These are phyloP conservation scores for Thalassophryne amazonica DNA, from an alignment of 2,797 vertebrate genomes.

Conservation along the genomic window DNA sequence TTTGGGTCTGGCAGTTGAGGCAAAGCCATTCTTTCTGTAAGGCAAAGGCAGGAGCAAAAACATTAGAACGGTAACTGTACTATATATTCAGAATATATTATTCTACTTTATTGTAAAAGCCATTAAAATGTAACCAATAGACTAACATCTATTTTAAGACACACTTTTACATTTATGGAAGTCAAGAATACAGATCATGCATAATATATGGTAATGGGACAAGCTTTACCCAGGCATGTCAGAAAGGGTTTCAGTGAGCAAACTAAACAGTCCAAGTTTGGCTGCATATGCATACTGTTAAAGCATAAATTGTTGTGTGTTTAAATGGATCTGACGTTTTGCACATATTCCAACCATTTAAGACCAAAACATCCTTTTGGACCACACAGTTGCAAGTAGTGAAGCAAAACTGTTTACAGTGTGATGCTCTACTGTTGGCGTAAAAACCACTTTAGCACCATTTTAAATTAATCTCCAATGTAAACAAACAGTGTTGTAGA, in stretches of 20 bases:
- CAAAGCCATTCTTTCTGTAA: slow-evolving; percentile 98
- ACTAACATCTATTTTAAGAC: slow-evolving; percentile 48
- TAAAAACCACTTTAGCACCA: too few species aligned
- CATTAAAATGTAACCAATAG: slow-evolving; percentile 11
- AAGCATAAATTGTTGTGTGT: too few species aligned
- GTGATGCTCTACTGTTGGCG: too few species aligned
- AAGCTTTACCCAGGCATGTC: slow-evolving; percentile 51
- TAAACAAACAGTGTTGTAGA: not conserved
- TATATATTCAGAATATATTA: too few species aligned
- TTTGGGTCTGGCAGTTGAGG: slow-evolving; percentile 95
- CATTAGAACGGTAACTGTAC: too few species aligned
- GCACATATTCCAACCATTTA: too few species aligned
- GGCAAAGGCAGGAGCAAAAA: slow-evolving; percentile 30
- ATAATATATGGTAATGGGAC: slow-evolving; percentile 69
- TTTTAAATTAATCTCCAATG: too few species aligned
- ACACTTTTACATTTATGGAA: slow-evolving; percentile 57
- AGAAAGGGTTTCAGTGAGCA: slow-evolving; percentile 27
- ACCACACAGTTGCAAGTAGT: too few species aligned
- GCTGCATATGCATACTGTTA: slow-evolving; percentile 1
- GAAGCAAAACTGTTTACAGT: too few species aligned
- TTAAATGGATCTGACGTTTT: too few species aligned
- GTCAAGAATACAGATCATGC: slow-evolving; percentile 45
- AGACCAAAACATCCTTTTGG: too few species aligned
- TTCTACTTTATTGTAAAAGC: too few species aligned
- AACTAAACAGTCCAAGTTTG: slow-evolving; percentile 2